These are phyloP conservation scores for Ichneumon xanthorius DNA, from an alignment of 2,888 invertebrate species.

Conservation along the genomic window DNA sequence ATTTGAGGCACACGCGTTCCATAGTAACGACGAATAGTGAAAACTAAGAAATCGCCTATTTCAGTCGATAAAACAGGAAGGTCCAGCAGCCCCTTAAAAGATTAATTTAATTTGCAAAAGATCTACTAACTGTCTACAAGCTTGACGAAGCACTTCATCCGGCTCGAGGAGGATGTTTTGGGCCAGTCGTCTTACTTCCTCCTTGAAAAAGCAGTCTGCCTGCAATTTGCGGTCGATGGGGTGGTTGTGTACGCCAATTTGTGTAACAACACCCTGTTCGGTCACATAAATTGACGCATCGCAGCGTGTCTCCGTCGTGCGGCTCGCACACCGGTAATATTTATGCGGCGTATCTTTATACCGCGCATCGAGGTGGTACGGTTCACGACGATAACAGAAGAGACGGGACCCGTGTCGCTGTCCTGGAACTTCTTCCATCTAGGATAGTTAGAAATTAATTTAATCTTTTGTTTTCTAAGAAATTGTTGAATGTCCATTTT, in stretches of 20 bases:
- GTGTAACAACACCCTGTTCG: background rate
- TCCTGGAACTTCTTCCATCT: no score
- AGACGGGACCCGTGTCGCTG: no score
- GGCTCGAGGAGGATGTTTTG: background rate
- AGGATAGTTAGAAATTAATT: background rate
- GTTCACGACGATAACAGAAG: no score
- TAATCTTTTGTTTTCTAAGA: no score
- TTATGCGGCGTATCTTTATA: no score
- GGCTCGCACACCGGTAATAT: no score
- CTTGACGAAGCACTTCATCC: background rate
- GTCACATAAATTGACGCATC: slow-evolving; percentile 2
- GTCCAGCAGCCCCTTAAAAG: background rate
- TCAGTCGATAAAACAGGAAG: background rate
- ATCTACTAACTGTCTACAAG: background rate
- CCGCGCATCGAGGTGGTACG: no score
- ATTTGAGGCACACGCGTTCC: no score
- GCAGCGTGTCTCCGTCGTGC: background rate
- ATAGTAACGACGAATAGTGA: background rate
- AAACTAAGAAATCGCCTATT: background rate
- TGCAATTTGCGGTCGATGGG: background rate
- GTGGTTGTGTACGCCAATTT: background rate
- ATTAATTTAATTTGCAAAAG: no score
- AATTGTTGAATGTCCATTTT: no score
- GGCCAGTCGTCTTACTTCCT: background rate
- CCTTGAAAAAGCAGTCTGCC: background rate